Evolutionary conservation across 2,113 vertebrate species (phyloP).

Genomic region (Vulpes ferrilata): DNA sequence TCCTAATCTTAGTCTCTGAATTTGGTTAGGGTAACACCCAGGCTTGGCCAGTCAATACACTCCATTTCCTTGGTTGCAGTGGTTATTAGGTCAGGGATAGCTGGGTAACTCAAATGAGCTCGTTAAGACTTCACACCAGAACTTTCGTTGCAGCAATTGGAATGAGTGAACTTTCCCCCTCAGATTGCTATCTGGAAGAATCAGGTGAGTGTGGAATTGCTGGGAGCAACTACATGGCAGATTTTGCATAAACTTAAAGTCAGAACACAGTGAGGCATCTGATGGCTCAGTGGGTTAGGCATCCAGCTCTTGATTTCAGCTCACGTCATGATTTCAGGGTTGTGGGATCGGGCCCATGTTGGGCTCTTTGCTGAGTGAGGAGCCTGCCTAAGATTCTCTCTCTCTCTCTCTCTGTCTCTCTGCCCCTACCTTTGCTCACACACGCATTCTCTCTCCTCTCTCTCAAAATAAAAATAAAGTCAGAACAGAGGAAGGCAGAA

Average conservation of each 20-base stretch:
- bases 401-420: not conserved
- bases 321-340: not conserved
- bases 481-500: conserved; percentile 2
- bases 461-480: not conserved
- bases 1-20: not conserved
- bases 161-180: not conserved
- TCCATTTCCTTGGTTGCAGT: not conserved
- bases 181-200: not conserved
- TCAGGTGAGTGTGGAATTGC: not conserved
- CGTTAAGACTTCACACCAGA: not conserved
- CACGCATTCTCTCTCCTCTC: not conserved
- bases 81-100: not conserved
- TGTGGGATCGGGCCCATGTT: not conserved
- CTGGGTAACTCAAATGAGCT: not conserved
- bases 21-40: not conserved
- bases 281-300: not conserved
- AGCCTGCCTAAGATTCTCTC: not conserved
- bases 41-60: not conserved
- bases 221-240: not conserved
- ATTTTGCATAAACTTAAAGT: not conserved
- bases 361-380: not conserved
- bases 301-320: not conserved
- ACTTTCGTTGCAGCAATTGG: not conserved
- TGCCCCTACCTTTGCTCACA: not conserved
- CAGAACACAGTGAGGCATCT: not conserved